These are phyloP conservation scores for Sinohyriopsis cumingii DNA, from an alignment of 2,888 invertebrate genomes.

Conservation along the genomic window DNA sequence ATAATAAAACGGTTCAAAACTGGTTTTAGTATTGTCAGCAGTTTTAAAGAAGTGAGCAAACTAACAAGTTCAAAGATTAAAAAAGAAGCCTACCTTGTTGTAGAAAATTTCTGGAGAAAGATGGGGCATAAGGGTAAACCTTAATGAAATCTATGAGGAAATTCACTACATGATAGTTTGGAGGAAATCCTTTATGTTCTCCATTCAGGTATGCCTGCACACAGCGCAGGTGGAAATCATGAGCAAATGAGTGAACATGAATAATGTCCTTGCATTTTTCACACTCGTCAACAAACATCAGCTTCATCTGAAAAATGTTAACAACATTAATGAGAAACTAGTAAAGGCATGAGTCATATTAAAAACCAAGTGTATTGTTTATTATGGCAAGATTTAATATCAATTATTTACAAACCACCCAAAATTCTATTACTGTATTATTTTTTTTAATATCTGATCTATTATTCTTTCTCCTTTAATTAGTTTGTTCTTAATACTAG, in stretches of 20 bases:
- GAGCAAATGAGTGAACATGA: conserved; percentile 85
- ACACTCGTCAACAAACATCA: conserved; percentile 69
- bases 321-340: not conserved
- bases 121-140: conserved; percentile 84
- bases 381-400: not conserved
- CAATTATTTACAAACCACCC: not conserved
- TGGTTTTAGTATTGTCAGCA: not conserved
- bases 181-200: conserved; percentile 66
- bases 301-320: conserved; percentile 46
- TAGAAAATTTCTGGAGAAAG: conserved; percentile 83
- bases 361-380: not conserved
- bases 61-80: not conserved
- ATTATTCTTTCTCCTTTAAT: too few relatives aligned
- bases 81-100: conserved; percentile 76
- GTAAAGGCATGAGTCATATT: not conserved
- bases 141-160: conserved; percentile 85
- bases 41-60: not conserved
- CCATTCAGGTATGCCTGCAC: conserved; percentile 77
- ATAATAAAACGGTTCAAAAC: too few relatives aligned
- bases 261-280: conserved; percentile 82
- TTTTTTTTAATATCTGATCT: too few relatives aligned
- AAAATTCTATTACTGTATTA: too few relatives aligned
- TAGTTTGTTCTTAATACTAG: too few relatives aligned
- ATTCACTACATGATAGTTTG: conserved; percentile 81
- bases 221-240: conserved; percentile 83